Percentiles rank a stretch among this genome's conserved stretches.
These are phyloP conservation scores for Cylas formicarius DNA, from an alignment of 1,140 invertebrate species.

Conservation along the genomic window DNA sequence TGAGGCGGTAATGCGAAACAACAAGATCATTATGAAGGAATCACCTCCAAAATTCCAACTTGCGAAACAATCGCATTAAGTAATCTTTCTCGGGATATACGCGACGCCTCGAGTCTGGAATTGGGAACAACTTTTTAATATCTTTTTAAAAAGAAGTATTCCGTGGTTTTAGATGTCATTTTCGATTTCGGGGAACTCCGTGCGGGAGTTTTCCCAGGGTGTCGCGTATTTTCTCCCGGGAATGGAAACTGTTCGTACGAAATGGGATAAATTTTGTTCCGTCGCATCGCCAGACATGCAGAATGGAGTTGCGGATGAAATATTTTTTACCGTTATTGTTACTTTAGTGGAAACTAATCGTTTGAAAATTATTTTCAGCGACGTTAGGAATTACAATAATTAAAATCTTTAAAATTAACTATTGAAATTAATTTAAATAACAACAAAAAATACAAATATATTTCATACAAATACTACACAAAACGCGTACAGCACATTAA, in stretches of 20 bases:
- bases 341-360: no score
- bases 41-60: slow-evolving; percentile 1
- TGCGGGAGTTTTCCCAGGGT: neutral
- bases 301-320: no score
- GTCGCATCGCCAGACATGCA: no score
- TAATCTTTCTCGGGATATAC: no score
- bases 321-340: no score
- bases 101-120: neutral
- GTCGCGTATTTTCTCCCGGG: neutral
- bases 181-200: neutral
- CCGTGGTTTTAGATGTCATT: slow-evolving; percentile 2
- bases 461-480: no score
- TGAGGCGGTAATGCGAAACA: neutral
- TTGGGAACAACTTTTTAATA: slow-evolving; percentile 3
- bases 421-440: no score
- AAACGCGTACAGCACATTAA: no score
- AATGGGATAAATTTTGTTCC: slow-evolving; percentile 12
- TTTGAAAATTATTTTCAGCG: no score
- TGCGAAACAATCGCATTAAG: slow-evolving; percentile 4
- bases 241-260: neutral
- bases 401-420: no score
- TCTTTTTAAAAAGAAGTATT: slow-evolving; percentile 3
- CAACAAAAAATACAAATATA: no score
- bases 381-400: no score
- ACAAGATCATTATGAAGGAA: slow-evolving; percentile 3